A percentile compares a stretch with the other conserved stretches of the same genome.
phyloP scores from a whole-genome alignment of 2,797 vertebrate genomes.

The Argya squamiceps region DNA sequence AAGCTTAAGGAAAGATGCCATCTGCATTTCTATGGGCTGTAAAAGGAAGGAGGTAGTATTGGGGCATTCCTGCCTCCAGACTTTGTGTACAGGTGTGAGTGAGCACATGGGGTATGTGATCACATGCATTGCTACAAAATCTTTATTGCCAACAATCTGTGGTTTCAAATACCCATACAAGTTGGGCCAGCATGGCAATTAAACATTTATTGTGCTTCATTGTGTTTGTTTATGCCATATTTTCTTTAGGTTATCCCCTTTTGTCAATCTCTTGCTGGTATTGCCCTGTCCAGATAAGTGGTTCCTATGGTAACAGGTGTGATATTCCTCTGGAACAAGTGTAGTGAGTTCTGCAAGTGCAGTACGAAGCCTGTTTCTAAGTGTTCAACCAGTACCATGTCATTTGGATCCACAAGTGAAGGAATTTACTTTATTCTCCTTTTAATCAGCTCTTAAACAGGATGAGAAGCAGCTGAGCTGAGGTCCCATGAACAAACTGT shows the following conservation, averaged over 20 bases:
- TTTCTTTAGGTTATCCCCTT: neutral
- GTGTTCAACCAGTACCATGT: neutral
- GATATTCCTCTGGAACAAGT: neutral
- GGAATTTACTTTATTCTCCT: neutral
- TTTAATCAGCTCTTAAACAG: neutral
- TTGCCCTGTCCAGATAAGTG: neutral
- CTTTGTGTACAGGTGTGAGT: neutral
- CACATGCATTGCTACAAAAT: neutral
- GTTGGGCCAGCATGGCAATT: neutral
- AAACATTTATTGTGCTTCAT: neutral
- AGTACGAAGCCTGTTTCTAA: neutral
- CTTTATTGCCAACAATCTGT: neutral
- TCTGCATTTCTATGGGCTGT: neutral
- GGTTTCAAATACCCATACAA: neutral
- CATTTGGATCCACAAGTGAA: neutral
- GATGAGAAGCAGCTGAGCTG: neutral
- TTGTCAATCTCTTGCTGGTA: neutral
- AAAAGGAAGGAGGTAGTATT: neutral
- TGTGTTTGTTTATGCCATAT: neutral
- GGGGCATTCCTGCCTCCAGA: neutral
- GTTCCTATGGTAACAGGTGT: neutral
- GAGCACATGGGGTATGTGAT: neutral
- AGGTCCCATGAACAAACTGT: neutral
- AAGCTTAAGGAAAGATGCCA: neutral
- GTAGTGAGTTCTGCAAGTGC: neutral